Evolutionary conservation across 2,113 vertebrate species (phyloP).

Genomic region (Mobula birostris): DNA sequence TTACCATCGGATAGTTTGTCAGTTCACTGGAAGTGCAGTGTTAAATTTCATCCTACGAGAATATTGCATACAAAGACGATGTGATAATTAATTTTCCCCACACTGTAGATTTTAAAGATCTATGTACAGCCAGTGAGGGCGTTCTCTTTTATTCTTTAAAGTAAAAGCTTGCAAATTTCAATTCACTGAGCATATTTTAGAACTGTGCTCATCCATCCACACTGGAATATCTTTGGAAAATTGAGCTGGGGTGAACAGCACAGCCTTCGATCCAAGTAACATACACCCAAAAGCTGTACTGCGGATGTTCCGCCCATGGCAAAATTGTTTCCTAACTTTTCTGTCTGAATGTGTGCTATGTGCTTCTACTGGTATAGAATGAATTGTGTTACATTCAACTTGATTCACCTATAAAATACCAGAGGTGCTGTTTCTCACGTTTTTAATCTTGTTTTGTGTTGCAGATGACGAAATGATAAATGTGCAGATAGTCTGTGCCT

Average conservation of each 20-base stretch:
- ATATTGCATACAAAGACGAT: not conserved
- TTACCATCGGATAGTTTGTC: not conserved
- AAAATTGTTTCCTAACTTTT: not conserved
- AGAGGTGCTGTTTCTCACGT: slow-evolving; percentile 38
- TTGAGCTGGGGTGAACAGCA: not conserved
- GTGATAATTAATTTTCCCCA: not conserved
- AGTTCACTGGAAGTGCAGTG: not conserved
- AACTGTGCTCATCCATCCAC: not conserved
- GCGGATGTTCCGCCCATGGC: too few relatives aligned
- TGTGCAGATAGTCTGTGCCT: slow-evolving; percentile 98
- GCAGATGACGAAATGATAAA: slow-evolving; percentile 92
- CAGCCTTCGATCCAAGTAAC: not conserved
- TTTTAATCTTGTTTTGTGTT: slow-evolving; percentile 58
- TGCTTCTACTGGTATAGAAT: not conserved
- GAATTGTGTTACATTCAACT: not conserved
- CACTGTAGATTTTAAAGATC: not conserved
- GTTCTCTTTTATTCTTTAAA: not conserved
- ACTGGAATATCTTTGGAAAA: not conserved
- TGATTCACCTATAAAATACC: not conserved
- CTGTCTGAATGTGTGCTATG: not conserved
- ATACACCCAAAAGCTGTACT: not conserved
- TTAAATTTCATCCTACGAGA: not conserved
- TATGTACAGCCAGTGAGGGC: not conserved
- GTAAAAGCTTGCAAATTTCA: not conserved
- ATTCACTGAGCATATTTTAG: not conserved